Evolutionary conservation across 2,113 vertebrate species (phyloP).

Genomic region (Festucalex cinctus): DNA sequence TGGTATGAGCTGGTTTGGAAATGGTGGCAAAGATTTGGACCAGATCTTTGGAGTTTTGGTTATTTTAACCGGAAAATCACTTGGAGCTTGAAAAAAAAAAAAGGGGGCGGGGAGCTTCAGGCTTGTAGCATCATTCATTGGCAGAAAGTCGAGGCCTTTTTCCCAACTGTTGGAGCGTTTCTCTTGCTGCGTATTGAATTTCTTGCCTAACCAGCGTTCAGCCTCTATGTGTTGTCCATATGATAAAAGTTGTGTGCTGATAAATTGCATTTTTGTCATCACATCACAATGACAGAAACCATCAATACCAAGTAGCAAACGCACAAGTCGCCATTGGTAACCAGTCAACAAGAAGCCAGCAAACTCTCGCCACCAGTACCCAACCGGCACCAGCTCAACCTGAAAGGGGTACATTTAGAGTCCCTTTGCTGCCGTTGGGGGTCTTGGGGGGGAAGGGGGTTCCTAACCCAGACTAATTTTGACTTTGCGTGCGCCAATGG

Average conservation of each 20-base stretch:
- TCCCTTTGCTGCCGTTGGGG: background rate
- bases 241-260: too few relatives aligned
- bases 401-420: background rate
- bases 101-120: background rate
- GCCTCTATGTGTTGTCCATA: background rate
- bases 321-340: background rate
- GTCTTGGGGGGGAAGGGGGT: background rate
- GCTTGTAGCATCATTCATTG: background rate
- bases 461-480: slow-evolving; percentile 88
- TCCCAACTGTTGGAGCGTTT: too few relatives aligned
- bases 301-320: background rate
- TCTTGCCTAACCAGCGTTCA: background rate
- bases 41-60: background rate
- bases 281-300: too few relatives aligned
- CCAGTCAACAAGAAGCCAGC: background rate
- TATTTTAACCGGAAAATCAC: background rate
- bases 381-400: background rate
- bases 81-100: background rate
- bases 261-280: too few relatives aligned
- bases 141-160: too few relatives aligned
- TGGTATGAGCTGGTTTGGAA: background rate
- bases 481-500: slow-evolving; percentile 96
- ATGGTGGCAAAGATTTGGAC: background rate
- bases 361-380: background rate
- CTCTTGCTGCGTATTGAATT: too few relatives aligned